Evolutionary conservation across 2,888 invertebrate genomes (phyloP).

Genomic region (Keiferia lycopersicella): DNA sequence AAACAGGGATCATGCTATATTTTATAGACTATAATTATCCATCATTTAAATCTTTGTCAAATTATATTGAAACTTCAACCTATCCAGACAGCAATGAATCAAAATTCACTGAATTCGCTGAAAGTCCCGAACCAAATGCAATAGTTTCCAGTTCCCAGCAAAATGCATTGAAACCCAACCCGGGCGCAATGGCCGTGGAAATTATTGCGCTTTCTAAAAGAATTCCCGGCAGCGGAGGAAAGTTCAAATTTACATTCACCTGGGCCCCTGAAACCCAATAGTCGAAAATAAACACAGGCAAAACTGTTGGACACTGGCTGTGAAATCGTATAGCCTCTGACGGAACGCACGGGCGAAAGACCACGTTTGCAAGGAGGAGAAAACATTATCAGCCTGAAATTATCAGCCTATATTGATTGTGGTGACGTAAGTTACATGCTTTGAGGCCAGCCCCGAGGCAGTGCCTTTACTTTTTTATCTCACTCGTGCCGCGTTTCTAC

Average conservation of each 20-base stretch:
- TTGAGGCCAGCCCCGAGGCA: too few relatives aligned
- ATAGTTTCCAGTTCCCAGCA: neutral
- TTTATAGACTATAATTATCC: too few relatives aligned
- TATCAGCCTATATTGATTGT: too few relatives aligned
- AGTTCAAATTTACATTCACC: constrained; percentile 31
- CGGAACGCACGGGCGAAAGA: constrained; percentile 4
- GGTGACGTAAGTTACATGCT: too few relatives aligned
- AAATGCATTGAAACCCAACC: constrained; percentile 14
- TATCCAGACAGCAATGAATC: neutral
- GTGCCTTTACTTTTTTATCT: too few relatives aligned
- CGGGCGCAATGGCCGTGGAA: constrained; percentile 12
- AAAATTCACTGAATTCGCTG: constrained; percentile 20
- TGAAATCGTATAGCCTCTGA: constrained; percentile 28
- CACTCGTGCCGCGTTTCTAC: too few relatives aligned
- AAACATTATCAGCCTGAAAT: neutral
- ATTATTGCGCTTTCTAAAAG: constrained; percentile 28
- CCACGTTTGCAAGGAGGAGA: neutral
- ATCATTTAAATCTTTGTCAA: neutral
- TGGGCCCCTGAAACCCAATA: constrained; percentile 30
- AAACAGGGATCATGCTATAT: too few relatives aligned
- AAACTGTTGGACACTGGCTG: constrained; percentile 31
- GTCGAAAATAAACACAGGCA: constrained; percentile 32
- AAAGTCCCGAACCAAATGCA: constrained; percentile 8
- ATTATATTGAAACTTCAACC: neutral
- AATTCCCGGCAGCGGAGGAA: constrained; percentile 22